Conservation (phyloP, 2,113 vertebrate species). For the Zosterops borbonicus region DNA sequence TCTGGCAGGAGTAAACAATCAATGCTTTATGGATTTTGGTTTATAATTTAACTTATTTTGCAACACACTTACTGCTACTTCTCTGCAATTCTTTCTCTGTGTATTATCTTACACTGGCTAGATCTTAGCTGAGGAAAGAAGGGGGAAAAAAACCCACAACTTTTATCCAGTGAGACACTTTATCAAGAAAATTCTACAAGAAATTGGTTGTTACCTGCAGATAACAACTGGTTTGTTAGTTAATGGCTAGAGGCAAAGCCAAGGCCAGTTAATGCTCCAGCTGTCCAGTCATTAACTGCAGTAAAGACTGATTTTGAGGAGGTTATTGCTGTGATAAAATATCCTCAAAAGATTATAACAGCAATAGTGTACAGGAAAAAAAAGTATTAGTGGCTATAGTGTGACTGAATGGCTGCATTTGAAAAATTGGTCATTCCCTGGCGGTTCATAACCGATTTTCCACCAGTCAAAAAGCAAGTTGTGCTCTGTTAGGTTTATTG, state of each 20-base stretch:
- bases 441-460: constrained; percentile 85
- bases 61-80: neutral
- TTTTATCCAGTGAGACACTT: constrained; percentile 65
- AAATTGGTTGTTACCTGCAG: constrained; percentile 79
- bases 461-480: constrained; percentile 86
- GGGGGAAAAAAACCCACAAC: neutral
- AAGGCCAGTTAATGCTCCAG: constrained; percentile 82
- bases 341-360: constrained; percentile 86
- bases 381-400: constrained; percentile 78
- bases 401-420: constrained; percentile 83
- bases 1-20: constrained; percentile 38
- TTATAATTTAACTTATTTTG: constrained; percentile 39
- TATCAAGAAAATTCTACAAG: constrained; percentile 76
- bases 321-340: constrained; percentile 85
- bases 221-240: constrained; percentile 83
- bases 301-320: constrained; percentile 84
- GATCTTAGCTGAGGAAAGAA: neutral
- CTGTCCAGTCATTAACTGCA: constrained; percentile 84
- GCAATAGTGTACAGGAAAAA: constrained; percentile 77
- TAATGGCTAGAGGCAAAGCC: constrained; percentile 80
- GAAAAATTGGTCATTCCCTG: constrained; percentile 85
- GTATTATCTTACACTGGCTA: neutral
- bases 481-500: constrained; percentile 87
- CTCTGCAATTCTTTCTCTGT: neutral
- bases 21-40: constrained; percentile 19